Conservation (phyloP, 2,113 vertebrate species). For the Zapornia atra region DNA sequence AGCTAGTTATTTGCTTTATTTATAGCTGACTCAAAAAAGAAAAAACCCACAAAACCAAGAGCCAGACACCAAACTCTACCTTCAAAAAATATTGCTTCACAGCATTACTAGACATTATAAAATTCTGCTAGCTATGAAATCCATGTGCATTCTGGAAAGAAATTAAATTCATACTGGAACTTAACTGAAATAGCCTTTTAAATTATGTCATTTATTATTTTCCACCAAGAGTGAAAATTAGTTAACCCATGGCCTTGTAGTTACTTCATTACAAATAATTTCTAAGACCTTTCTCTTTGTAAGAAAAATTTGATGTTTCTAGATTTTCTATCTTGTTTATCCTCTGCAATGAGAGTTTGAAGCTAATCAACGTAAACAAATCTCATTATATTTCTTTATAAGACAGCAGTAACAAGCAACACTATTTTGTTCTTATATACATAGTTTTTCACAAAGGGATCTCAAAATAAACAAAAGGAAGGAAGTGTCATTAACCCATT, state of each 20-base stretch:
- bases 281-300: too few relatives aligned
- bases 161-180: neutral
- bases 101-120: neutral
- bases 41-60: neutral
- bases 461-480: constrained; percentile 31
- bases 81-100: neutral
- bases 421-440: neutral
- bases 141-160: neutral
- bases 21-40: neutral
- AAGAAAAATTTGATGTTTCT: neutral
- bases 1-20: neutral
- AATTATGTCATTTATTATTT: neutral
- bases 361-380: neutral
- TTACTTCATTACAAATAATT: neutral
- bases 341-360: neutral
- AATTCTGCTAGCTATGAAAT: neutral
- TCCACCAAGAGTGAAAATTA: neutral
- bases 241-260: neutral
- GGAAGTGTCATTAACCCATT: constrained; percentile 24
- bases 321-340: neutral
- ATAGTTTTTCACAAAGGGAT: neutral
- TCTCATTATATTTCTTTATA: neutral
- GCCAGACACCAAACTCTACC: neutral
- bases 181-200: neutral
- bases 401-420: neutral